Evolutionary conservation across 1,140 invertebrate genomes (phyloP).

Genomic region (Leptoteleia sp.): DNA sequence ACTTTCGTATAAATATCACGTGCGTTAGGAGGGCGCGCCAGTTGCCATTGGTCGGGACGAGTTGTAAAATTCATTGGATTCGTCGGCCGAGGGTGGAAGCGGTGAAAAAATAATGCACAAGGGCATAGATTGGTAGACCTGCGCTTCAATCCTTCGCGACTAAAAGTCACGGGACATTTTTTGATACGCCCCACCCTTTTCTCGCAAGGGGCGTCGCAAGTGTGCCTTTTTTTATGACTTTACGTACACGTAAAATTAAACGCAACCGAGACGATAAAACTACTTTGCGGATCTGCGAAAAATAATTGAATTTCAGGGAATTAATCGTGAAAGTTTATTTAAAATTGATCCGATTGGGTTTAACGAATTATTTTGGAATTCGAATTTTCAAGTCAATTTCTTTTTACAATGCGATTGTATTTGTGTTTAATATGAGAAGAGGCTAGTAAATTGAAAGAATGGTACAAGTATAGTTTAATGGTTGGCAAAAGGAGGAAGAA

Average conservation of each 20-base stretch:
- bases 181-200: conserved; percentile 14
- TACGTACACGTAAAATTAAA: conserved; percentile 4
- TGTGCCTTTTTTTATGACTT: conserved; percentile 10
- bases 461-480: no score
- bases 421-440: no score
- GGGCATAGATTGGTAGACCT: conserved; percentile 12
- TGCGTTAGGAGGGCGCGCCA: no score
- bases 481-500: no score
- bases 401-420: no score
- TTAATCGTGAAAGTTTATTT: conserved; percentile 1
- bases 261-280: not conserved
- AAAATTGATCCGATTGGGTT: not conserved
- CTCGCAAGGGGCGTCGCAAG: not conserved
- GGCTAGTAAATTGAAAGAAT: no score
- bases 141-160: conserved; percentile 1
- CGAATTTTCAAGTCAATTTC: no score
- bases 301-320: conserved; percentile 1
- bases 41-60: not conserved
- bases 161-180: conserved; percentile 19
- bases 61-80: conserved; percentile 32
- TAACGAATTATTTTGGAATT: no score
- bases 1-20: conserved; percentile 37
- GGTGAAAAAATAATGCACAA: conserved; percentile 33
- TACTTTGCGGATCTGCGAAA: not conserved
- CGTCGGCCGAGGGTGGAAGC: conserved; percentile 3